Evolutionary conservation across 92 coral and sea anemone genomes (phyloP).

Genomic region (Epizoanthus ramosus): DNA sequence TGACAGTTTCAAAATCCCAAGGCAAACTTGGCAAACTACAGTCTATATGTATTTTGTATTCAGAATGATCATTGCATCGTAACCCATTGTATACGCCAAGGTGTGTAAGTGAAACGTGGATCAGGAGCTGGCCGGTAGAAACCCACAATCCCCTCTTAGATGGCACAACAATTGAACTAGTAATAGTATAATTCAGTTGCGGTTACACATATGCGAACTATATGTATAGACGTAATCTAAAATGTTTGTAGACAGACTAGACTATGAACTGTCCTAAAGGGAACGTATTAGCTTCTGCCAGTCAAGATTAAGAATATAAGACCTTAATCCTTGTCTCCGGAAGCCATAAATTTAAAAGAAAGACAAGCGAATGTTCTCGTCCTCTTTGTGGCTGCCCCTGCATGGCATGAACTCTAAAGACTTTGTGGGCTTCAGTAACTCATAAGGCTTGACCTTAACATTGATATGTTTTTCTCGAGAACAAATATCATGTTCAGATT

Average conservation of each 20-base stretch:
- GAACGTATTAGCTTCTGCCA: background rate
- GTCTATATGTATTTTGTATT: too few relatives aligned
- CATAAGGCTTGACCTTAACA: background rate
- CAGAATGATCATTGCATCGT: too few relatives aligned
- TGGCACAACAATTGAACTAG: too few relatives aligned
- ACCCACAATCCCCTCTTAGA: too few relatives aligned
- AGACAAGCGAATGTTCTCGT: background rate
- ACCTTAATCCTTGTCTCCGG: conserved; percentile 7
- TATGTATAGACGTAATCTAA: background rate
- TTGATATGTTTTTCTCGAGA: conserved; percentile 11
- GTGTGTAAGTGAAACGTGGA: too few relatives aligned
- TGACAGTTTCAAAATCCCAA: too few relatives aligned
- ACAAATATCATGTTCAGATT: background rate
- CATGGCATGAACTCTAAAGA: conserved; percentile 16
- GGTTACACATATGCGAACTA: background rate
- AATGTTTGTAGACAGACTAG: background rate
- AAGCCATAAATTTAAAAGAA: conserved; percentile 24
- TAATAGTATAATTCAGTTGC: too few relatives aligned
- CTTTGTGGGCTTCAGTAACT: background rate
- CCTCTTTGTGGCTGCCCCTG: background rate
- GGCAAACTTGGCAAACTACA: too few relatives aligned
- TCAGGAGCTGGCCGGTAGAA: too few relatives aligned
- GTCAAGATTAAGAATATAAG: too few relatives aligned
- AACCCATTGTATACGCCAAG: too few relatives aligned
- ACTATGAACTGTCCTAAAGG: background rate